phyloP scores from a whole-genome alignment of 2,888 invertebrate genomes.

The Liopterus haemorrhoidalis region DNA sequence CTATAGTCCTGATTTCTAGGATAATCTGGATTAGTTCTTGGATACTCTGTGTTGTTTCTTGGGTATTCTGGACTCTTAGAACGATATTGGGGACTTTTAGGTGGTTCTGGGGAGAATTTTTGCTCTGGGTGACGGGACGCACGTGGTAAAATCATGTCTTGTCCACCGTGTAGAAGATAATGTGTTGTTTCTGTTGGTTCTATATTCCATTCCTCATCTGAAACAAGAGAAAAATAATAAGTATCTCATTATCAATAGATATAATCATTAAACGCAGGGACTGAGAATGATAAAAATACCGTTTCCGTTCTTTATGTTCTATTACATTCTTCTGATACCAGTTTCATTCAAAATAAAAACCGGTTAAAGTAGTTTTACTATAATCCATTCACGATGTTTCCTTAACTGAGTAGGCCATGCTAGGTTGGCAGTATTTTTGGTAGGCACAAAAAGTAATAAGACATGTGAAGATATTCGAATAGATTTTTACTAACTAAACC shows the following conservation, averaged over 20 bases:
- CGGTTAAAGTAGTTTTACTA: no score
- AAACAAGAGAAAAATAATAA: constrained; percentile 39
- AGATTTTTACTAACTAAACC: no score
- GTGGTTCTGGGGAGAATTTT: constrained; percentile 33
- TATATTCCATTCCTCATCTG: constrained; percentile 73
- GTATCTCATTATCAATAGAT: neutral
- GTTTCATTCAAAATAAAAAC: neutral
- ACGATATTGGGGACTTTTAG: constrained; percentile 40
- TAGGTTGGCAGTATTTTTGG: no score
- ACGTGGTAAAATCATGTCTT: constrained; percentile 49
- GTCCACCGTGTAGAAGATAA: constrained; percentile 58
- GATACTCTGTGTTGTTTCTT: constrained; percentile 24
- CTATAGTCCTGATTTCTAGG: constrained; percentile 13
- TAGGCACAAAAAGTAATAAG: no score
- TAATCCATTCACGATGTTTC: no score
- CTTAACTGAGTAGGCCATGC: no score
- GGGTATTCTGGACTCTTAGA: no score
- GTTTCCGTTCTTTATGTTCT: no score
- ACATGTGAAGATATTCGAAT: no score
- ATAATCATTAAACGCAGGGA: neutral
- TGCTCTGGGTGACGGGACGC: constrained; percentile 37
- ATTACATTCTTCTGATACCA: no score
- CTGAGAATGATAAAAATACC: neutral
- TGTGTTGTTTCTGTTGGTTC: constrained; percentile 52
- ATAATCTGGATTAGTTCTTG: constrained; percentile 21